phyloP scores from a whole-genome alignment of 2,888 invertebrate genomes.

The Parnassius apollo region DNA sequence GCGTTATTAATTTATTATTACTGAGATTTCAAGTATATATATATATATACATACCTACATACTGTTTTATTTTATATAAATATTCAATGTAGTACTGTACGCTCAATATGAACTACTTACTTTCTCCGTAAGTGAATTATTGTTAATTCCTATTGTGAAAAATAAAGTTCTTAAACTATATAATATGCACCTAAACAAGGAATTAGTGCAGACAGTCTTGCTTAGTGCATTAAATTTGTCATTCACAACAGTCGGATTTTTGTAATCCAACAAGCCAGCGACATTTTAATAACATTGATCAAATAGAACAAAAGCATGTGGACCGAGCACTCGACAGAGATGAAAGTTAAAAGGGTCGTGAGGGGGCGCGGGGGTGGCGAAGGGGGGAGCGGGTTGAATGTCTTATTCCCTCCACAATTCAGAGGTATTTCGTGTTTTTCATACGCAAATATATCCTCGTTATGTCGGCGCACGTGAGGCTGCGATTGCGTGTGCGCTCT shows the following conservation, averaged over 20 bases:
- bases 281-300: slow-evolving; percentile 82
- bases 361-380: slow-evolving; percentile 39
- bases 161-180: too few relatives aligned
- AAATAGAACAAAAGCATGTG: slow-evolving; percentile 82
- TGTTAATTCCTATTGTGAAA: too few relatives aligned
- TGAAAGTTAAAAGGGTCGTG: slow-evolving; percentile 81
- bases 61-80: too few relatives aligned
- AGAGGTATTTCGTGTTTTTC: slow-evolving; percentile 82
- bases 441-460: slow-evolving; percentile 82
- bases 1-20: too few relatives aligned
- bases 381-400: slow-evolving; percentile 75
- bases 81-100: too few relatives aligned
- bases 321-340: slow-evolving; percentile 81
- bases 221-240: too few relatives aligned
- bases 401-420: slow-evolving; percentile 81
- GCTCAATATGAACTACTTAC: too few relatives aligned
- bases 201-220: too few relatives aligned
- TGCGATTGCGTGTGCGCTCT: slow-evolving; percentile 73
- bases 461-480: slow-evolving; percentile 77
- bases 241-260: slow-evolving; percentile 69
- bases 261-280: slow-evolving; percentile 74
- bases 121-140: too few relatives aligned
- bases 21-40: too few relatives aligned
- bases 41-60: too few relatives aligned
- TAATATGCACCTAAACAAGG: too few relatives aligned